Evolutionary conservation across 2,888 invertebrate species (phyloP), one percentile per base, ranked within the genome.

Genomic region (Eristalinus aeneus): DNA sequence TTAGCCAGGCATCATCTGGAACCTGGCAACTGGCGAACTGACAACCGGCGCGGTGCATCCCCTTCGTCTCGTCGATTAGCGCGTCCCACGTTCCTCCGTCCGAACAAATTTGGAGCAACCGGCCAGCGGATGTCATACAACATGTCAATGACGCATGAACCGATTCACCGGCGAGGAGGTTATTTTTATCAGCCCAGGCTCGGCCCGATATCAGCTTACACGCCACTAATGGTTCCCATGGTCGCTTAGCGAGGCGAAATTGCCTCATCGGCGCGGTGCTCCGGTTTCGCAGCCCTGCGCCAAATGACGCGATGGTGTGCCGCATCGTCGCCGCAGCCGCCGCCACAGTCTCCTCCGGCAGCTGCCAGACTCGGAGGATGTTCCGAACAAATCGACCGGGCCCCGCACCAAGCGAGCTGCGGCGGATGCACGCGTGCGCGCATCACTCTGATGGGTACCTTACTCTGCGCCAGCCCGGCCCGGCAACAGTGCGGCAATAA

Each of bases 401-500:
- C 72, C 78, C 39, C 32, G 53, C 20, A 23, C 5, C 34, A 11
- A n/a, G 11, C 11, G 20, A 20, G 54, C 16, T 34, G 31, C 16
- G 12, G 76, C 31, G 5, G 67, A 36, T 54, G 75, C 22, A 46
- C 64, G 68, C 61, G 31, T 56, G 27, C 46, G 54, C 53, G 36
- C 60, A 12, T 65, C 39, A 31, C 65, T 12, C 12, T 34, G 53
- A 72, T 23, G 46, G 69, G 39, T 63, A 23, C 73, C 64, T 65
- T 71, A 60, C 58, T 23, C 16, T 53, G 54, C 73, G 88, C 78
- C 88, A 75, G 88, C 73, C 77, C 60, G 54, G 81, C 73, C 77
- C 60, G 60, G 81, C 85, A 86, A 86, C 77, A 89, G 88, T 88
- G 88, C 88, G 88, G 89, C 88, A 89, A 89, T 92, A 92, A 92